Conservation (phyloP, 92 coral and sea anemone species). For the Diadumene lineata region DNA sequence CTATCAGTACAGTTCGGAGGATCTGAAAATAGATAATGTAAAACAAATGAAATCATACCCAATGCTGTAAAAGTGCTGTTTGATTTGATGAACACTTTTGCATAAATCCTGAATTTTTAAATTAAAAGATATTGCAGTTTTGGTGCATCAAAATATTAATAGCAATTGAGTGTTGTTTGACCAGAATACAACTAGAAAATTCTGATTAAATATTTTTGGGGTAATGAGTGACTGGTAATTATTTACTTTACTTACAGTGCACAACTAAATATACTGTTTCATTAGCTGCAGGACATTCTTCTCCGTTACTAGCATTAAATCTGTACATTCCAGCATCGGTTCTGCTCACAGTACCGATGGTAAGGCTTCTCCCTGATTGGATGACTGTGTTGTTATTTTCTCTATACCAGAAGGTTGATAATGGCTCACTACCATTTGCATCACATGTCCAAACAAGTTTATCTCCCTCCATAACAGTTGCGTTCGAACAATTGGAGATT, state of each 20-base stretch:
- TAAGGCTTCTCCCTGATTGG: not conserved
- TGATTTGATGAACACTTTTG: no score
- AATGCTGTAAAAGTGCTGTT: no score
- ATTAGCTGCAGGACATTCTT: not conserved
- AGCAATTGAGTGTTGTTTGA: no score
- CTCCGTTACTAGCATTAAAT: not conserved
- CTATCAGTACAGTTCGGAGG: not conserved
- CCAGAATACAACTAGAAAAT: no score
- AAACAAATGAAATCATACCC: no score
- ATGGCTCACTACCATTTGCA: not conserved
- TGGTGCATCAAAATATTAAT: no score
- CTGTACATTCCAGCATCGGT: not conserved
- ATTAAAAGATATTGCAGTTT: no score
- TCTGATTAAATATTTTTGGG: not conserved
- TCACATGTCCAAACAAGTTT: not conserved
- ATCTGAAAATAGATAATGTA: not conserved
- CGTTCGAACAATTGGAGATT: not conserved
- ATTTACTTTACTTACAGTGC: not conserved
- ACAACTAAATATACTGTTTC: not conserved
- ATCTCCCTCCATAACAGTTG: not conserved
- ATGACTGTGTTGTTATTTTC: not conserved
- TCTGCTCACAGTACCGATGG: not conserved
- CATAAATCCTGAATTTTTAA: no score
- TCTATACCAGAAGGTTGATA: not conserved
- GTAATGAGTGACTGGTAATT: no score